phyloP scores from a whole-genome alignment of 2,113 vertebrate genomes.

The Casuarius casuarius region DNA sequence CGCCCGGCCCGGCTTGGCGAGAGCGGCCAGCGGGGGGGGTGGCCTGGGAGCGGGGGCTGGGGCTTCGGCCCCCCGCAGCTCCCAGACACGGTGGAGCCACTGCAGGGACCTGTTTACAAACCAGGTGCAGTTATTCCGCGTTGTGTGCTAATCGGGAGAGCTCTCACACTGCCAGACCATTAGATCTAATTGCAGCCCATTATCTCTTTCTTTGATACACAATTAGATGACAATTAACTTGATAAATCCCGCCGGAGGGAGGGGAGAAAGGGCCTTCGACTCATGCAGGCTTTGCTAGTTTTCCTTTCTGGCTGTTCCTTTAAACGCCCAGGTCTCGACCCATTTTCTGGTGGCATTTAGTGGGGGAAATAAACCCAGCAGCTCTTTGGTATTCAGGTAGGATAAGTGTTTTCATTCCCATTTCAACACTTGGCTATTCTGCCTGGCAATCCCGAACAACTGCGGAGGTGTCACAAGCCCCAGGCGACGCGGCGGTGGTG shows the following conservation, averaged over 20 bases:
- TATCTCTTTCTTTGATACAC: conserved; percentile 76
- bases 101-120: conserved; percentile 25
- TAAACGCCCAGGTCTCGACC: not conserved
- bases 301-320: not conserved
- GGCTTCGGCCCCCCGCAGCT: not conserved
- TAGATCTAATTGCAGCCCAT: conserved; percentile 74
- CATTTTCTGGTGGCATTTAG: not conserved
- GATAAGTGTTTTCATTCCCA: not conserved
- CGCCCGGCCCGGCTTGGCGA: not conserved
- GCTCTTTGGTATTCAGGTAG: not conserved
- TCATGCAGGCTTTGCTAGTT: not conserved
- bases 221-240: conserved; percentile 75
- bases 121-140: conserved; percentile 21
- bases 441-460: not conserved
- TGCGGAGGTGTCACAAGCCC: not conserved
- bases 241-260: not conserved
- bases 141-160: conserved; percentile 56
- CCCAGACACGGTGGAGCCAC: conserved; percentile 72
- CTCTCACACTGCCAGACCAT: conserved; percentile 60
- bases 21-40: not conserved
- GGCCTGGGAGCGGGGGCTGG: not conserved
- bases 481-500: not conserved
- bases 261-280: not conserved
- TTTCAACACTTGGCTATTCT: not conserved
- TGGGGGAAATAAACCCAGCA: not conserved